Conservation (phyloP, 2,888 invertebrate genomes). For the Cloeon dipterum region DNA sequence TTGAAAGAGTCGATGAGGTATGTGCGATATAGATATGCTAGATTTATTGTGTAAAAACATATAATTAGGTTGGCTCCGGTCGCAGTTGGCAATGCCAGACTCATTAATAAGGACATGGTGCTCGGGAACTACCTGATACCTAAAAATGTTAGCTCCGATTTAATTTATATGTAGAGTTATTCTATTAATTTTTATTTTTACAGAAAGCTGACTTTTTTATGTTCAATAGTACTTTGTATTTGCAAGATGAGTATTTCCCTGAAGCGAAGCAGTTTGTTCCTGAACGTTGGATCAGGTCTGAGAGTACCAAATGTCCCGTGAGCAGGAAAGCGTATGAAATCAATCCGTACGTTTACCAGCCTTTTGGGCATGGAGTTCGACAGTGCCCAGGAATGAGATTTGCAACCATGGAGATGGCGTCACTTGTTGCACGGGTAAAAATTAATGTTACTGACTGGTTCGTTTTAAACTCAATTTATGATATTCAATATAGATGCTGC, state of each 20-base stretch:
- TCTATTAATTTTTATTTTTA: too few species aligned
- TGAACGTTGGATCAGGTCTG: conserved; percentile 39
- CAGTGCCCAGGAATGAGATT: conserved; percentile 45
- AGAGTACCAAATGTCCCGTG: not conserved
- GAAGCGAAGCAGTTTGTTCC: conserved; percentile 32
- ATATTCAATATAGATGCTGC: conserved; percentile 36
- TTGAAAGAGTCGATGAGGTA: not conserved
- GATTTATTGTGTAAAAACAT: too few species aligned
- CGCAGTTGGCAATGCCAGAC: conserved; percentile 19
- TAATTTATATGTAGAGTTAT: too few species aligned
- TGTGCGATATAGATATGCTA: not conserved
- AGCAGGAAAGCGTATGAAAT: not conserved
- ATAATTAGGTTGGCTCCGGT: conserved; percentile 14
- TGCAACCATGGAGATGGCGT: conserved; percentile 44
- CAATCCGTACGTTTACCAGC: conserved; percentile 31
- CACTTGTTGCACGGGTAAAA: conserved; percentile 19
- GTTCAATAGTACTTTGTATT: conserved; percentile 14
- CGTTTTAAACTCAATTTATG: too few species aligned
- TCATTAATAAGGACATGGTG: conserved; percentile 20
- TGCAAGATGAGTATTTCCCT: conserved; percentile 25
- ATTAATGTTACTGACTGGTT: not conserved
- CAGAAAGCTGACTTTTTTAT: conserved; percentile 13
- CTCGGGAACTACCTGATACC: conserved; percentile 23
- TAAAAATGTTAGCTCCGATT: too few species aligned
- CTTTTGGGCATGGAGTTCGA: conserved; percentile 44